A percentile compares a stretch with the other conserved stretches of the same genome.
These are phyloP conservation scores for Coccyzus lansbergi DNA, from an alignment of 2,797 vertebrate species.

Conservation along the genomic window DNA sequence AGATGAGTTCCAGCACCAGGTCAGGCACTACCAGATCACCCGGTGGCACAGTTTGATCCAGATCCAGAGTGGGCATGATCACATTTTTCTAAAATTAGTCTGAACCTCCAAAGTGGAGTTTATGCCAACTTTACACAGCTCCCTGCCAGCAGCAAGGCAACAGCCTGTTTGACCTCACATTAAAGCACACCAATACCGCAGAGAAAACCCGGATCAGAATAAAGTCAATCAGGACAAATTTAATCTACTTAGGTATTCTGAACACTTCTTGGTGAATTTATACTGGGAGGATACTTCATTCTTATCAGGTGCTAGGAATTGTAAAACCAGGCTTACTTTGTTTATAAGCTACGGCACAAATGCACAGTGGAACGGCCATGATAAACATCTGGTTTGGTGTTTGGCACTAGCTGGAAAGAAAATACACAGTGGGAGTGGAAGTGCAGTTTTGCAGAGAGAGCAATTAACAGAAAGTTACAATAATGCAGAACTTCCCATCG, in stretches of 20 bases:
- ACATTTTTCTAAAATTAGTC: background rate
- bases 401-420: background rate
- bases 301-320: background rate
- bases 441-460: background rate
- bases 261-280: background rate
- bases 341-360: background rate
- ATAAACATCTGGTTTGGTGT: background rate
- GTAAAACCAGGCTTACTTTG: background rate
- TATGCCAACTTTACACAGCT: background rate
- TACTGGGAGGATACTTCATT: background rate
- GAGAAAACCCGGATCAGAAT: background rate
- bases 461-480: background rate
- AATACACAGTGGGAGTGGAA: background rate
- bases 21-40: background rate
- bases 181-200: background rate
- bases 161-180: background rate
- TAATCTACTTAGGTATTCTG: background rate
- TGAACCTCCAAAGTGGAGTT: background rate
- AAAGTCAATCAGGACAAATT: background rate
- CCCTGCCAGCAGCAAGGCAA: background rate
- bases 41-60: background rate
- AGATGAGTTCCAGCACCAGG: background rate
- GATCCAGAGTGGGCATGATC: background rate
- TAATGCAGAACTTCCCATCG: background rate
- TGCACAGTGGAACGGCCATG: background rate